These are phyloP conservation scores for Eumacrocentrus americanus DNA, from an alignment of 2,888 invertebrate species.

Conservation along the genomic window DNA sequence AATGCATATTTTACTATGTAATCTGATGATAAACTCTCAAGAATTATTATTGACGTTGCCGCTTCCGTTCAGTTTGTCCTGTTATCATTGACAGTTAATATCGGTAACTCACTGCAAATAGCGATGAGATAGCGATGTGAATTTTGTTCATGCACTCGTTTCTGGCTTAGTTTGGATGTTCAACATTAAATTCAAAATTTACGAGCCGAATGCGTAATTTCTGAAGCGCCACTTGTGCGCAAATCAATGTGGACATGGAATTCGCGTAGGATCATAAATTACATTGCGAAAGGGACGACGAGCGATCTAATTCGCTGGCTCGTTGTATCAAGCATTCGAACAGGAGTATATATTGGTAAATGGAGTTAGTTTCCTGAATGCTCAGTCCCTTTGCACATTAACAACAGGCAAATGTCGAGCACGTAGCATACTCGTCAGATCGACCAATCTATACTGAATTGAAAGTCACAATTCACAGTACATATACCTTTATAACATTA, in stretches of 20 bases:
- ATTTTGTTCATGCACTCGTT: not conserved
- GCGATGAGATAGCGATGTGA: too few relatives aligned
- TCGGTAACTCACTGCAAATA: not conserved
- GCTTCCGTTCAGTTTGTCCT: not conserved
- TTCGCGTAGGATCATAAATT: constrained; percentile 43
- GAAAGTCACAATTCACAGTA: too few relatives aligned
- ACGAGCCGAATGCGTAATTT: not conserved
- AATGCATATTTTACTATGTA: too few relatives aligned
- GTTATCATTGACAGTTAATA: not conserved
- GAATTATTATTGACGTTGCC: too few relatives aligned
- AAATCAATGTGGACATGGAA: constrained; percentile 41
- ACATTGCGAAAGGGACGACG: constrained; percentile 42
- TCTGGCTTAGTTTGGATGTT: too few relatives aligned
- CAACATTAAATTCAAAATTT: too few relatives aligned
- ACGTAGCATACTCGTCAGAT: too few relatives aligned
- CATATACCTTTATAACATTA: too few relatives aligned
- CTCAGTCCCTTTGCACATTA: constrained; percentile 47
- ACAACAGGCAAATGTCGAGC: constrained; percentile 33
- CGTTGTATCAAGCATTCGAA: constrained; percentile 27
- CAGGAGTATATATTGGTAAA: constrained; percentile 39
- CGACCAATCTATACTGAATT: too few relatives aligned
- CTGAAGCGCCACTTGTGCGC: constrained; percentile 10
- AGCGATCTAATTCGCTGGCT: constrained; percentile 43
- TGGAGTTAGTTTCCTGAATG: constrained; percentile 51
- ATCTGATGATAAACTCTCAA: too few relatives aligned